A percentile compares a stretch with the other conserved stretches of the same genome.
Evolutionary conservation across 2,888 invertebrate genomes (phyloP).

Genomic region (Pycnomerus fuliginosus): DNA sequence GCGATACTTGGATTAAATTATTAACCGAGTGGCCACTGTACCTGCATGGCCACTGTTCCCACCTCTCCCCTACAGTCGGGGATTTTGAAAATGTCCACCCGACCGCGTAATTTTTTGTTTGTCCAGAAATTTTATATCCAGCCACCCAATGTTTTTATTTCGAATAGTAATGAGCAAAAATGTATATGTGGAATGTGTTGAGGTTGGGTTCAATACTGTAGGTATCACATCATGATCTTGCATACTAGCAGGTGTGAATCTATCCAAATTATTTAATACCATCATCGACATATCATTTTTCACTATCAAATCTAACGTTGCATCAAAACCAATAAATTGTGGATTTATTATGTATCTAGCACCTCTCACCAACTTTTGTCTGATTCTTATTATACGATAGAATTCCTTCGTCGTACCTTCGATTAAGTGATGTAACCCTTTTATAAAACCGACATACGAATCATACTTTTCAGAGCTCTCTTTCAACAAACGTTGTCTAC

Average conservation of each 20-base stretch:
- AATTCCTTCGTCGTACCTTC: conserved; percentile 3
- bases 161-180: no score
- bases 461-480: background rate
- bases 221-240: background rate
- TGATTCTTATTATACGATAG: background rate
- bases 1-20: no score
- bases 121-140: no score
- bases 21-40: no score
- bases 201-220: background rate
- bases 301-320: background rate
- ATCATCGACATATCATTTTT: background rate
- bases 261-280: background rate
- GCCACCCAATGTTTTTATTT: no score
- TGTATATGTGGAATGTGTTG: no score
- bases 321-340: background rate
- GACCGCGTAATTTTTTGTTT: no score
- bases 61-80: no score
- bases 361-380: background rate
- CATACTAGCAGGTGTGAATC: background rate
- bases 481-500: background rate
- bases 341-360: background rate
- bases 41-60: no score
- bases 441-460: background rate
- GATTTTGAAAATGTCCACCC: no score
- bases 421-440: conserved; percentile 1